Evolutionary conservation across 1,140 invertebrate genomes (phyloP).

Genomic region (Brachionus rotundiformis): DNA sequence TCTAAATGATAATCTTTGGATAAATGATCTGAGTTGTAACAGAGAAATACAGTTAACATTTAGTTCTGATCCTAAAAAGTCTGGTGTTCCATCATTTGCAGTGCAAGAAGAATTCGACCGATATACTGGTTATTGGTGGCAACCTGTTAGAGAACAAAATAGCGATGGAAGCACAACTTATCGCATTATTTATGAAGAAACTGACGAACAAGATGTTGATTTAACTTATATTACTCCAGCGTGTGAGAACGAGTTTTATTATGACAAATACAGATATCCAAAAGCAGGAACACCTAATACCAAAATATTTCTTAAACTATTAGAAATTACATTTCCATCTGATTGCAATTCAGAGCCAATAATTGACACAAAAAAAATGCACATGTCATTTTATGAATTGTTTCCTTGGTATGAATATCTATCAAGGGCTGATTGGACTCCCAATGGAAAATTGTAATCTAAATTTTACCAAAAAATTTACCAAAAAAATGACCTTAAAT

Average conservation of each 20-base stretch:
- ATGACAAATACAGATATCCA: slow-evolving; percentile 89
- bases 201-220: slow-evolving; percentile 90
- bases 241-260: slow-evolving; percentile 73
- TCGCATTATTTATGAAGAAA: slow-evolving; percentile 90
- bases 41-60: slow-evolving; percentile 23
- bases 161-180: slow-evolving; percentile 70
- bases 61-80: slow-evolving; percentile 17
- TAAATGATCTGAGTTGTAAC: slow-evolving; percentile 24
- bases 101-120: slow-evolving; percentile 97
- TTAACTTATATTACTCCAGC: slow-evolving; percentile 83
- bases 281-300: slow-evolving; percentile 85
- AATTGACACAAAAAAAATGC: slow-evolving; percentile 55
- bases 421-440: slow-evolving; percentile 87
- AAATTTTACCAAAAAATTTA: neutral
- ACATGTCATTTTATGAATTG: slow-evolving; percentile 62
- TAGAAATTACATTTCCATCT: slow-evolving; percentile 74
- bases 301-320: slow-evolving; percentile 80
- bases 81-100: slow-evolving; percentile 91
- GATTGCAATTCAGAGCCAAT: slow-evolving; percentile 51
- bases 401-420: slow-evolving; percentile 92
- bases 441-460: slow-evolving; percentile 77
- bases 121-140: slow-evolving; percentile 96
- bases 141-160: slow-evolving; percentile 67
- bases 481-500: neutral
- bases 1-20: slow-evolving; percentile 40